Conservation (phyloP, 1,140 invertebrate species). For the Leptopilina clavipes region DNA sequence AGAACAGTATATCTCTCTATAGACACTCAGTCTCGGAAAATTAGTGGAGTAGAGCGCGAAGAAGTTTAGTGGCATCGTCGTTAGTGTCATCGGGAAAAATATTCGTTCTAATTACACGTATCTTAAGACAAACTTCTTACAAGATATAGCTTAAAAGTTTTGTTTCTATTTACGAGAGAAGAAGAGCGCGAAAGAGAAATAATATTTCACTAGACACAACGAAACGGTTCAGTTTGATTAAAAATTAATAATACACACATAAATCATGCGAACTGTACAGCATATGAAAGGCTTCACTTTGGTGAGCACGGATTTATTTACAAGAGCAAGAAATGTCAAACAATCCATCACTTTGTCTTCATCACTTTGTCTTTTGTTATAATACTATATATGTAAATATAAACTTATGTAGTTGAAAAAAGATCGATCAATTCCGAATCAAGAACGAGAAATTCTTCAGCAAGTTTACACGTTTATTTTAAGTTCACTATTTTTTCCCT, state of each 20-base stretch:
- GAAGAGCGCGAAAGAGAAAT: slow-evolving; percentile 17
- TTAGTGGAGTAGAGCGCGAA: slow-evolving; percentile 22
- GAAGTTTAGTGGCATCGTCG: slow-evolving; percentile 25
- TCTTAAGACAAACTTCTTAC: slow-evolving; percentile 16
- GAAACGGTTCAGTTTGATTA: slow-evolving; percentile 11
- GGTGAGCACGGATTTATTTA: slow-evolving; percentile 18
- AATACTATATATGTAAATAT: too few relatives aligned
- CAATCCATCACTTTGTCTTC: neutral
- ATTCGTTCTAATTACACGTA: slow-evolving; percentile 17
- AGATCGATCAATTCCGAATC: slow-evolving; percentile 26
- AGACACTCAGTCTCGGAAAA: neutral
- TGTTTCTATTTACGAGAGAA: slow-evolving; percentile 18
- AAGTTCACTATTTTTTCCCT: slow-evolving; percentile 5
- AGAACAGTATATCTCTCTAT: neutral
- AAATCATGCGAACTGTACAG: slow-evolving; percentile 26
- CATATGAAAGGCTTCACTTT: slow-evolving; percentile 11
- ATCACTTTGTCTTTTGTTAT: neutral
- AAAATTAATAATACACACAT: slow-evolving; percentile 11
- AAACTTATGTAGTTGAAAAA: neutral
- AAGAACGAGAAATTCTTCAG: neutral
- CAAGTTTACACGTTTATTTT: neutral
- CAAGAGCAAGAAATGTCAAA: slow-evolving; percentile 8
- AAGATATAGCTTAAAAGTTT: slow-evolving; percentile 16
- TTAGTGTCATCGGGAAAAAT: slow-evolving; percentile 20
- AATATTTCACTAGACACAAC: neutral